phyloP scores from a whole-genome alignment of 2,888 invertebrate species.

The Nymphalis c-album region DNA sequence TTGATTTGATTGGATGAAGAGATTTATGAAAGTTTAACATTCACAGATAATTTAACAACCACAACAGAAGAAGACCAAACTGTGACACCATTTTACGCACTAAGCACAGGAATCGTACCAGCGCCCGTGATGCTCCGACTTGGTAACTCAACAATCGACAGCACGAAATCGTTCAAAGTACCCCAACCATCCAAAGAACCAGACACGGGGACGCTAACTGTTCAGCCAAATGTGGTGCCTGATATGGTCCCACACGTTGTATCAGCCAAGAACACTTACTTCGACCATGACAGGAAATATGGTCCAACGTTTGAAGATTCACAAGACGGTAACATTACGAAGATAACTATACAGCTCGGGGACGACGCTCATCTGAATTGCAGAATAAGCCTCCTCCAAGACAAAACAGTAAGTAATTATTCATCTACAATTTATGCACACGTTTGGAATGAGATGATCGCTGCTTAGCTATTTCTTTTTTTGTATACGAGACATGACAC shows the following conservation, averaged over 20 bases:
- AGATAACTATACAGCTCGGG: constrained; percentile 87
- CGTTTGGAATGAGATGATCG: too few relatives aligned
- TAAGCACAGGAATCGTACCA: constrained; percentile 67
- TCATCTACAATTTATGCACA: background rate
- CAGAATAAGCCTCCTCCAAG: constrained; percentile 86
- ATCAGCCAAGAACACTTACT: constrained; percentile 68
- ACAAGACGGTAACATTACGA: constrained; percentile 82
- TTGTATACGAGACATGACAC: too few relatives aligned
- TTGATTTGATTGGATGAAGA: too few relatives aligned
- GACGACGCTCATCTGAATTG: constrained; percentile 88
- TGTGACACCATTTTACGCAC: constrained; percentile 71
- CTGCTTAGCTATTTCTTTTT: too few relatives aligned
- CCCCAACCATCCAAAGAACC: constrained; percentile 61
- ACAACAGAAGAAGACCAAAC: constrained; percentile 63
- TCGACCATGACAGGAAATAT: constrained; percentile 81
- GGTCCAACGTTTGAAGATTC: constrained; percentile 86
- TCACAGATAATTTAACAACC: constrained; percentile 58
- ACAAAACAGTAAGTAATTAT: constrained; percentile 84
- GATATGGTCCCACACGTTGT: constrained; percentile 67
- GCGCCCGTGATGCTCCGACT: constrained; percentile 73
- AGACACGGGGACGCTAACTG: constrained; percentile 38
- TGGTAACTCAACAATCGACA: constrained; percentile 77
- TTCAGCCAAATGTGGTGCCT: constrained; percentile 44
- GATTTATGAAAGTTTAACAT: background rate
- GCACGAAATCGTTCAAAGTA: constrained; percentile 76